Percentiles rank a stretch among this genome's conserved stretches.
Evolutionary conservation across 2,113 vertebrate genomes (phyloP).

Genomic region (Malurus elegans): DNA sequence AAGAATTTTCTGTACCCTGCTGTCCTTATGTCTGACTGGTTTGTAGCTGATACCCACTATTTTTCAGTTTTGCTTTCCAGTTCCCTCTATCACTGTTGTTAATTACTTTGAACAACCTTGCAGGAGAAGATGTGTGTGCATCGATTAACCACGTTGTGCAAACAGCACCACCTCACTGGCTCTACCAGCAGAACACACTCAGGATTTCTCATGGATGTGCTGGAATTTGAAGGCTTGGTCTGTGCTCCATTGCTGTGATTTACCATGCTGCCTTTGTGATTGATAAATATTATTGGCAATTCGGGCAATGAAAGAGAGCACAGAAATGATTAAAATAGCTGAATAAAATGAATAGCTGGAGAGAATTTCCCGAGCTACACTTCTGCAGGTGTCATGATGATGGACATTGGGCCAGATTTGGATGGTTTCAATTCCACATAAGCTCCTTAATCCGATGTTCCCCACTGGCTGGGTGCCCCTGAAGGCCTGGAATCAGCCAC

Average conservation of each 20-base stretch:
- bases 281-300: neutral
- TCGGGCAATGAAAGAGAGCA: neutral
- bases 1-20: slow-evolving; percentile 47
- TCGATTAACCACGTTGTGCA: neutral
- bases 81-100: neutral
- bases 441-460: neutral
- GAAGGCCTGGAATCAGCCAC: neutral
- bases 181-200: neutral
- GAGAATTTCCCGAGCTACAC: neutral
- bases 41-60: slow-evolving; percentile 2
- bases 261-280: neutral
- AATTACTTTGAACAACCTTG: slow-evolving; percentile 39
- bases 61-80: slow-evolving; percentile 30
- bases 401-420: neutral
- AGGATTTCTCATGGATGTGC: neutral
- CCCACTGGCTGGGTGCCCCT: neutral
- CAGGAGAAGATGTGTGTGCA: neutral
- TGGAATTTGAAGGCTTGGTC: neutral
- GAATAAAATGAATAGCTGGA: neutral
- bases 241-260: neutral
- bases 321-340: neutral
- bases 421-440: neutral
- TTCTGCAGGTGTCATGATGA: neutral
- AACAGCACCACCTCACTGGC: neutral
- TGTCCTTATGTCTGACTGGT: slow-evolving; percentile 26